phyloP scores from a whole-genome alignment of 2,888 invertebrate genomes.

The Salpingus planirostris region DNA sequence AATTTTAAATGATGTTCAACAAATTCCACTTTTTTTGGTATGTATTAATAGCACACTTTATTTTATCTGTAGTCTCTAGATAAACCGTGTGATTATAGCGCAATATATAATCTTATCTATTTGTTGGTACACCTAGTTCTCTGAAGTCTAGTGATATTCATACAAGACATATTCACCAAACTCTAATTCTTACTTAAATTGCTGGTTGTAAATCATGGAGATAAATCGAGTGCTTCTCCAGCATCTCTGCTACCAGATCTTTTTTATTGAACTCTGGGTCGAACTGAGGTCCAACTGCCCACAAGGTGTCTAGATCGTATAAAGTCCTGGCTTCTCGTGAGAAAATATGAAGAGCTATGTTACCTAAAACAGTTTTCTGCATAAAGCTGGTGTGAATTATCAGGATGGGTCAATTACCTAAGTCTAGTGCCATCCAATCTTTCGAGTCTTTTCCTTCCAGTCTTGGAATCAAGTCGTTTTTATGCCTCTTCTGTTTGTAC shows the following conservation, averaged over 20 bases:
- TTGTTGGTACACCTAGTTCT: too few relatives aligned
- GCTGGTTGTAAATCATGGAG: slow-evolving; percentile 57
- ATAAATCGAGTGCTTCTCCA: slow-evolving; percentile 58
- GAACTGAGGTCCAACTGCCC: slow-evolving; percentile 78
- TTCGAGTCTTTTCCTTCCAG: slow-evolving; percentile 68
- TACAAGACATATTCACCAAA: too few relatives aligned
- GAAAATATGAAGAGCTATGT: slow-evolving; percentile 86
- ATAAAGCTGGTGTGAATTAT: slow-evolving; percentile 19
- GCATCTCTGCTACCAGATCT: slow-evolving; percentile 54
- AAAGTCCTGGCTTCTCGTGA: slow-evolving; percentile 55
- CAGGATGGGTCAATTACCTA: slow-evolving; percentile 49
- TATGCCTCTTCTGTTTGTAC: slow-evolving; percentile 61
- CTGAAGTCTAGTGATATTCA: too few relatives aligned
- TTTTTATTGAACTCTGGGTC: slow-evolving; percentile 59
- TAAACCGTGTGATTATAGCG: too few relatives aligned
- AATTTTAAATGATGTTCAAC: too few relatives aligned
- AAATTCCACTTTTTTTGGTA: too few relatives aligned
- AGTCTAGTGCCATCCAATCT: slow-evolving; percentile 85
- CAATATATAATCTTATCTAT: too few relatives aligned
- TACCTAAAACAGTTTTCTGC: slow-evolving; percentile 51
- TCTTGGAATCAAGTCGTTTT: slow-evolving; percentile 57
- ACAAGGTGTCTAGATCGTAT: slow-evolving; percentile 86
- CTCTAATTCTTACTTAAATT: slow-evolving; percentile 21
- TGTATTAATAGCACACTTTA: too few relatives aligned
- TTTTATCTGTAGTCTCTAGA: too few relatives aligned